A percentile compares a stretch with the other conserved stretches of the same genome.
These are phyloP conservation scores for Actinia equina DNA, from an alignment of 64 coral and sea anemone genomes.

Conservation along the genomic window DNA sequence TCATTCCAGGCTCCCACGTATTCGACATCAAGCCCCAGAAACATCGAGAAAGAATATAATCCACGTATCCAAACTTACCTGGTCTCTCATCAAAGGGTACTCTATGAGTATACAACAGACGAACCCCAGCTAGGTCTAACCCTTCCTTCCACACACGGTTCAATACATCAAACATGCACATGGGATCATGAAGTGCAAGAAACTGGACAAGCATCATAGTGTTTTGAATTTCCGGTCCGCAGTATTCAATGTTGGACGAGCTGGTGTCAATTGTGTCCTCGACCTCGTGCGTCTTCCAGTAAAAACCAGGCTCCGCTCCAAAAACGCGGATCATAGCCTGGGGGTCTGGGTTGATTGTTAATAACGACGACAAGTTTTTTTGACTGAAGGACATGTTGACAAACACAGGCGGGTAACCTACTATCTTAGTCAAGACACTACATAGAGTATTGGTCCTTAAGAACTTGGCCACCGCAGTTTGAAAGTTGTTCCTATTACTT, in stretches of 20 bases:
- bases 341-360: constrained; percentile 68
- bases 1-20: too few relatives aligned
- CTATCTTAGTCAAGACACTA: constrained; percentile 41
- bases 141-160: constrained; percentile 63
- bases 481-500: constrained; percentile 48
- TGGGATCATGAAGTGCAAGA: constrained; percentile 57
- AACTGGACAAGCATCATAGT: constrained; percentile 66
- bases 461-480: constrained; percentile 66
- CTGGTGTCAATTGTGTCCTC: constrained; percentile 27
- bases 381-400: constrained; percentile 37
- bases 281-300: constrained; percentile 82
- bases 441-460: constrained; percentile 74
- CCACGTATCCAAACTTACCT: not conserved
- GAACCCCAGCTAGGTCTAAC: constrained; percentile 68
- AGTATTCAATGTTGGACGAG: not conserved
- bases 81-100: not conserved
- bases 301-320: constrained; percentile 70
- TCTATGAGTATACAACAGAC: constrained; percentile 46
- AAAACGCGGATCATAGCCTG: constrained; percentile 77
- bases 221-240: constrained; percentile 61
- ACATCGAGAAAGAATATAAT: too few relatives aligned
- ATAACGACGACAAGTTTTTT: constrained; percentile 50
- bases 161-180: constrained; percentile 82
- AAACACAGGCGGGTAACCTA: not conserved
- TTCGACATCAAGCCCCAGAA: too few relatives aligned